These are phyloP conservation scores for Paralichthys olivaceus DNA, from an alignment of 2,113 vertebrate species.

Conservation along the genomic window DNA sequence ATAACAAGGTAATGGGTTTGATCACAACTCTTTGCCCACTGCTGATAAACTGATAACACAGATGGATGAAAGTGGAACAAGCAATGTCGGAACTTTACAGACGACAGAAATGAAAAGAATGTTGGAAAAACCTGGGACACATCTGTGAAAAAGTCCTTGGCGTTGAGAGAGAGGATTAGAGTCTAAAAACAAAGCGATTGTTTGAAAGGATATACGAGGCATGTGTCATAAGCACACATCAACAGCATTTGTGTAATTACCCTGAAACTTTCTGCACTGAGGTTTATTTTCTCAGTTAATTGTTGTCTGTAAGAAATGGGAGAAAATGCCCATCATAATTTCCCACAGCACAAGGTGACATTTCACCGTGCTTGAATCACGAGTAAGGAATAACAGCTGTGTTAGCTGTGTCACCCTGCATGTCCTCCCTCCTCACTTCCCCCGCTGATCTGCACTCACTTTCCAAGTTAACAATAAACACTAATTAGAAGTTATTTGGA, in stretches of 20 bases:
- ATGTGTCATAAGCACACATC: not conserved
- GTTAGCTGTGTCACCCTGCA: no score
- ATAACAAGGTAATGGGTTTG: constrained; percentile 30
- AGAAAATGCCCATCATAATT: no score
- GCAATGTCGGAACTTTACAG: not conserved
- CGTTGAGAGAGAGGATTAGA: not conserved
- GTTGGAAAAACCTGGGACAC: not conserved
- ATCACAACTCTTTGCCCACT: constrained; percentile 11
- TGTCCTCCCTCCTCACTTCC: no score
- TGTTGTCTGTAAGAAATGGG: no score
- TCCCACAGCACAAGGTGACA: no score
- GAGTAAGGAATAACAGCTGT: no score
- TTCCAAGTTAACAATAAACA: no score
- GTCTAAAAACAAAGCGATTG: not conserved
- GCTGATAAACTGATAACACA: constrained; percentile 11
- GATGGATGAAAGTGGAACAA: not conserved
- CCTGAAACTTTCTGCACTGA: not conserved
- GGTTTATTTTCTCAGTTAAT: not conserved
- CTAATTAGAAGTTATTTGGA: no score
- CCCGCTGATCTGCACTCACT: no score
- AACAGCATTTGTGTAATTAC: not conserved
- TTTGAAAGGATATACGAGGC: not conserved
- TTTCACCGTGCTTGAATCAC: no score
- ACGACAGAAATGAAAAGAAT: not conserved
- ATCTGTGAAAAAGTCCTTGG: not conserved